Base-by-base conservation (phyloP, 2,797 vertebrate genomes). In the Poliocrania exsul region DNA sequence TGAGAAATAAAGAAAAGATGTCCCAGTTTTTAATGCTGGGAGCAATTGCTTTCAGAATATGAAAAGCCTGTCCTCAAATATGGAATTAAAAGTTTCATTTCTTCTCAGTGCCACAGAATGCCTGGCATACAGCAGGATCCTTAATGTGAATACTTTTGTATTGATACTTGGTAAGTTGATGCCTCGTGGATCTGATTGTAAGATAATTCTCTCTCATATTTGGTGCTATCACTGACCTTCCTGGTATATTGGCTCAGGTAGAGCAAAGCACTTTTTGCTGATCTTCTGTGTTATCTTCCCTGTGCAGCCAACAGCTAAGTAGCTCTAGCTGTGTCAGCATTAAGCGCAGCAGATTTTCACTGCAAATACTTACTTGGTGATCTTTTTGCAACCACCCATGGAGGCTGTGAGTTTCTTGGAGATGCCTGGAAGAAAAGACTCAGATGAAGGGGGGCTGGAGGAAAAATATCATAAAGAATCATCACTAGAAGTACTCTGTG, bases 141-240 rank as follows among this genome's bases (percentile, higher is more conserved):
- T 10, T 2, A 21, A 5, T 0, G 0, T 35, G 15, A 62, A 51
- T n/a, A 29, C 16, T 71, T 89, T 70, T 25, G 5, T 35, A 38
- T 18, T 10, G 44, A n/a, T 70, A 25, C 10, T 31, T 58, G 21
- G 28, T 70, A 38, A 50, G 8, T 14, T 56, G 57, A 13, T 81
- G 16, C 17, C 11, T 25, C 0, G 0, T 57, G 29, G 16, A 16
- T 57, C 51, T 73, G 37, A 21, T 19, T 71, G 25, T 51, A 73
- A 54, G 54, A 58, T 20, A 26, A 8, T 88, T 88, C 62, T 81
- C 35, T 88, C 74, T 84, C 38, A 2, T 54, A 33, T 75, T 67
- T 88, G 74, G 35, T 67, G 10, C 42, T 75, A 2, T 49, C 21
- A 7, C 47, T 73, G 64, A 49, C 23, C 44, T 64, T 66, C 14